Percentiles rank a stretch among this genome's conserved stretches.
phyloP scores from a whole-genome alignment of 1,140 invertebrate genomes.

The Lordiphosa clarofinis region DNA sequence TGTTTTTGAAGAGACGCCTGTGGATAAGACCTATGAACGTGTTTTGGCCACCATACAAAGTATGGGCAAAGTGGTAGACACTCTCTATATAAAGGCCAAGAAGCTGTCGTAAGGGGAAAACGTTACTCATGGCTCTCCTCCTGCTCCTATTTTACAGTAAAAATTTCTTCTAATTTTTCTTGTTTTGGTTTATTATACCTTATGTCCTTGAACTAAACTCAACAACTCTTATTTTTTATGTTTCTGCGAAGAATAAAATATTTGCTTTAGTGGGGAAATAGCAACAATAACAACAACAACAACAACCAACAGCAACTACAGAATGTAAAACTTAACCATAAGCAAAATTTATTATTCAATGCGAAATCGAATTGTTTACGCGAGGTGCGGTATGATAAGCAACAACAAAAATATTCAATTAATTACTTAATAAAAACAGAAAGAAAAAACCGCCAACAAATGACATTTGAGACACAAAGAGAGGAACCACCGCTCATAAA shows the following conservation, averaged over 20 bases:
- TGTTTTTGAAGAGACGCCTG: slow-evolving; percentile 96
- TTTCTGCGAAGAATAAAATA: slow-evolving; percentile 45
- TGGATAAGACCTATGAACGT: slow-evolving; percentile 98
- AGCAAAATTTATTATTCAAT: slow-evolving; percentile 60
- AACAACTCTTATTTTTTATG: slow-evolving; percentile 21
- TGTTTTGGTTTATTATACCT: slow-evolving; percentile 33
- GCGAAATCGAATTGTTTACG: slow-evolving; percentile 47
- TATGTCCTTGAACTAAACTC: slow-evolving; percentile 16
- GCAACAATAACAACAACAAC: slow-evolving; percentile 7
- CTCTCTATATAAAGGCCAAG: slow-evolving; percentile 98
- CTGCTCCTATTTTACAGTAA: background rate
- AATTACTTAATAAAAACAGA: slow-evolving; percentile 55
- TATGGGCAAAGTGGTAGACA: slow-evolving; percentile 99
- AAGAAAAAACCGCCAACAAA: slow-evolving; percentile 16
- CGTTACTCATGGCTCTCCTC: slow-evolving; percentile 10
- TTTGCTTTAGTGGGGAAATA: slow-evolving; percentile 26
- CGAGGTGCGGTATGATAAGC: slow-evolving; percentile 53
- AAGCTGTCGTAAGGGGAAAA: slow-evolving; percentile 91
- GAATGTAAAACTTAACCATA: slow-evolving; percentile 44
- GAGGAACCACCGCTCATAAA: no score
- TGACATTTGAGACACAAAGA: background rate
- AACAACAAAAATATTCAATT: slow-evolving; percentile 58
- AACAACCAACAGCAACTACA: slow-evolving; percentile 36
- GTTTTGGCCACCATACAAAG: slow-evolving; percentile 98
- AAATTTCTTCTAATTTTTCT: slow-evolving; percentile 2